Evolutionary conservation across 2,113 vertebrate species (phyloP).

Genomic region (Oncorhynchus masou): DNA sequence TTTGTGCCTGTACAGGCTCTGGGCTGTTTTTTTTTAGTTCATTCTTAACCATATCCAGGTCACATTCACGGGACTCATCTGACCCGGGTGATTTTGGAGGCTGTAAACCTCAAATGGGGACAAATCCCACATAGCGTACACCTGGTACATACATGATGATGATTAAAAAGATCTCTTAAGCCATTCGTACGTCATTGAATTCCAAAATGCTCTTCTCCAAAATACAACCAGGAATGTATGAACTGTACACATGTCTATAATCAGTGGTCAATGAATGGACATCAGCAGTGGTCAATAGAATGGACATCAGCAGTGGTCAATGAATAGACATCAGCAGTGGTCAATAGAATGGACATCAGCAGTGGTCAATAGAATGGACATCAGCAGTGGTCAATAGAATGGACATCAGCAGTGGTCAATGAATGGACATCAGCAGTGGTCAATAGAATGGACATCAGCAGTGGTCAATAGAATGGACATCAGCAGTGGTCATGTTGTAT

Average conservation of each 20-base stretch:
- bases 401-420: conserved; percentile 34
- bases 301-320: conserved; percentile 24
- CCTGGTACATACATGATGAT: neutral
- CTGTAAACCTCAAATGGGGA: neutral
- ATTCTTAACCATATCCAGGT: neutral
- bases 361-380: conserved; percentile 38
- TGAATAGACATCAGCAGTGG: conserved; percentile 11
- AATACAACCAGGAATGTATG: too few relatives aligned
- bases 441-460: conserved; percentile 34
- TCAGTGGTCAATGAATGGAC: conserved; percentile 25
- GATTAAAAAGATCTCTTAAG: neutral
- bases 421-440: conserved; percentile 10
- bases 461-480: conserved; percentile 38
- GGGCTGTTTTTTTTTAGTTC: conserved; percentile 10
- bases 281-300: conserved; percentile 42
- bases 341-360: conserved; percentile 35
- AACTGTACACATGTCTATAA: too few relatives aligned
- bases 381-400: neutral
- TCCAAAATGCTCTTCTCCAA: neutral
- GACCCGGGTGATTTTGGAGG: neutral
- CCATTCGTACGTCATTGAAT: neutral
- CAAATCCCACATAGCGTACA: neutral
- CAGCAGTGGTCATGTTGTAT: neutral
- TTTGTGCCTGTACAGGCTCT: neutral
- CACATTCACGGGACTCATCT: neutral